Base-by-base conservation (phyloP, 2,888 invertebrate species). In the Melanostoma scalare region DNA sequence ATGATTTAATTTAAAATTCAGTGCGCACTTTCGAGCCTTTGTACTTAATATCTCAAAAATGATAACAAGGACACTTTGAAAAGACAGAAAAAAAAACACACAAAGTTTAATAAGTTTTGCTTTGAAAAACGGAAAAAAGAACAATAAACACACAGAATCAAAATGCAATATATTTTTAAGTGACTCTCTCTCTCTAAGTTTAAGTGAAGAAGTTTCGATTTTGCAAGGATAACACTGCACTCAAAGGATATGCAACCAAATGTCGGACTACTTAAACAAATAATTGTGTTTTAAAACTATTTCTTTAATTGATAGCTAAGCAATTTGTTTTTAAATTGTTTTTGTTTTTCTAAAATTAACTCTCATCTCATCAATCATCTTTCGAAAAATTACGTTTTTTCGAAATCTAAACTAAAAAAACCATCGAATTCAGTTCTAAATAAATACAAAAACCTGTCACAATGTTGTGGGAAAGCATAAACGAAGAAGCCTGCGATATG, bases 401-500 rank as follows among this genome's bases (percentile, higher is more conserved):
- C 67, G 61, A 67, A 72, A 38, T 42, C 44, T 42, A 40, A 38
- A 6, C 60, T 61, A 68, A 31, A 46, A 42, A 48, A 35, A 52
- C 44, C 10, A 52, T 52, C 44, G 52, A 53, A 36, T 38, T 36
- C 20, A 20, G 20, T 20, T 20, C 20, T 20, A 48, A 55, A 4
- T 38, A 85, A 72, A 71, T 46, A 61, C 30, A 63, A 73, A 85
- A 85, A 72, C 58, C 55, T 38, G 33, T 73, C 60, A 86, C 89
- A 88, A 91, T 91, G 91, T 86, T 90, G 88, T 91, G 91, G 91
- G 91, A 91, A 89, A 87, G 89, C 72, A 91, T 90, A 79, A 87
- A 87, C 85, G 91, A 91, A 84, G 91, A 91, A 87, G 87, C 86
- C 84, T 89, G 88, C 88, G 89, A 88, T 77, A 87, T 85, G 85